Conservation (phyloP, 2,113 vertebrate genomes). For the Brachirus orientalis region DNA sequence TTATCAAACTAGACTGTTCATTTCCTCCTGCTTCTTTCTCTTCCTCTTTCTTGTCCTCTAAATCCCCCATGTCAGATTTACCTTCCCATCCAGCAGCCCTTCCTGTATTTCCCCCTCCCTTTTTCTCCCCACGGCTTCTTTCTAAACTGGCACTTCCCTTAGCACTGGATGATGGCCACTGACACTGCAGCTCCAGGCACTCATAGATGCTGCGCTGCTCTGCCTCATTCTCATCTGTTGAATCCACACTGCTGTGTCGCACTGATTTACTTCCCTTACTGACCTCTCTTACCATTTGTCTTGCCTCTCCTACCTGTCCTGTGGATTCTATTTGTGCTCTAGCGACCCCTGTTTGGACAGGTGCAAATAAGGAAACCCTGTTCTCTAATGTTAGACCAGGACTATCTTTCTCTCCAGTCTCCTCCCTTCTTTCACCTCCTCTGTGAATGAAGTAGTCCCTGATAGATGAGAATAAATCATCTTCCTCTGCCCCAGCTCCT, state of each 20-base stretch:
- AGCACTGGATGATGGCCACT: conserved; percentile 62
- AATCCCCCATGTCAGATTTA: conserved; percentile 56
- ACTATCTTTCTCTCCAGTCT: conserved; percentile 37
- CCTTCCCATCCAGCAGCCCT: conserved; percentile 42
- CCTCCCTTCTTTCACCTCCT: conserved; percentile 68
- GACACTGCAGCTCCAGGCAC: conserved; percentile 78
- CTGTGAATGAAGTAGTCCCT: conserved; percentile 92
- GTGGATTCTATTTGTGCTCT: conserved; percentile 37
- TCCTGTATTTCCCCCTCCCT: conserved; percentile 37
- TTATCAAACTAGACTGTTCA: conserved; percentile 79
- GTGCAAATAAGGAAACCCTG: conserved; percentile 1
- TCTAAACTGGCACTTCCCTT: conserved; percentile 55
- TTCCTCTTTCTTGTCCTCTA: conserved; percentile 38
- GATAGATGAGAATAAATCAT: conserved; percentile 92
- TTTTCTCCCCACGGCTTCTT: conserved; percentile 49
- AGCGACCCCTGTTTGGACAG: conserved; percentile 42
- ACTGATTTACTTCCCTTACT: conserved; percentile 64
- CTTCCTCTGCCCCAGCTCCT: conserved; percentile 86
- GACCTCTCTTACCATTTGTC: conserved; percentile 49
- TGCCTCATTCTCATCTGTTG: conserved; percentile 70
- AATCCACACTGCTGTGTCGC: conserved; percentile 70
- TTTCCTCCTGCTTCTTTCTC: conserved; percentile 69
- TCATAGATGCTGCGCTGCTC: conserved; percentile 81
- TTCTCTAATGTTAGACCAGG: conserved; percentile 26
- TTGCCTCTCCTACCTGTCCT: conserved; percentile 46